phyloP scores from a whole-genome alignment of 2,113 vertebrate genomes.

The Rafetus swinhoei region DNA sequence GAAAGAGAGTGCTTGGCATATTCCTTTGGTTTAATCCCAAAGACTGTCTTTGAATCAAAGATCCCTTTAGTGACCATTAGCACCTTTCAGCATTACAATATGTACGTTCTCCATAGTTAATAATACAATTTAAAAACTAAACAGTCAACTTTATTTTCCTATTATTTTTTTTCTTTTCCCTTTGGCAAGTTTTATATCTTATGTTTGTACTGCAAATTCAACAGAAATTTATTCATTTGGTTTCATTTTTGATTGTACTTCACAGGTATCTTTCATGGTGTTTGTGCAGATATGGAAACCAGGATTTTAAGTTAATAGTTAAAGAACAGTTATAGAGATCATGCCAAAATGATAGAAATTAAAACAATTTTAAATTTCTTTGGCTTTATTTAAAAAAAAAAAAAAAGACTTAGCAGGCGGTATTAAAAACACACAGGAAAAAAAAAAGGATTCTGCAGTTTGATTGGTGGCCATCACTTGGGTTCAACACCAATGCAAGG shows the following conservation, averaged over 20 bases:
- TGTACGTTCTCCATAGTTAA: background rate
- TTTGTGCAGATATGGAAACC: background rate
- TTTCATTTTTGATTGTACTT: background rate
- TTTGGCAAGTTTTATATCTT: background rate
- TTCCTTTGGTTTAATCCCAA: background rate
- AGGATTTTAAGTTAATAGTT: background rate
- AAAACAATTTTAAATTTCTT: background rate
- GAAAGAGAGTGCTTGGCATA: fast-evolving
- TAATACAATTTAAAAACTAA: background rate
- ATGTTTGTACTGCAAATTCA: background rate
- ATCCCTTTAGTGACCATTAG: background rate
- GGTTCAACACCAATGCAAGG: background rate
- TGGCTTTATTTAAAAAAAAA: background rate
- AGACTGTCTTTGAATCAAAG: background rate
- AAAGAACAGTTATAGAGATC: background rate
- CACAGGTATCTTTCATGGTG: background rate
- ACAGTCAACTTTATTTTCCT: background rate
- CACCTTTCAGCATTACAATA: background rate
- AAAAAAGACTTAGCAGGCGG: background rate
- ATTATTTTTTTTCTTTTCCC: background rate
- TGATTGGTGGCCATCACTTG: background rate
- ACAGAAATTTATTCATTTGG: background rate
- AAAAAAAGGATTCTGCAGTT: background rate
- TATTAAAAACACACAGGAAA: background rate
- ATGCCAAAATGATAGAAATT: background rate